These are phyloP conservation scores for Turritopsis dohrnii DNA, from an alignment of 30 jellyfish, hydroid and myxozoan species.

Conservation along the genomic window DNA sequence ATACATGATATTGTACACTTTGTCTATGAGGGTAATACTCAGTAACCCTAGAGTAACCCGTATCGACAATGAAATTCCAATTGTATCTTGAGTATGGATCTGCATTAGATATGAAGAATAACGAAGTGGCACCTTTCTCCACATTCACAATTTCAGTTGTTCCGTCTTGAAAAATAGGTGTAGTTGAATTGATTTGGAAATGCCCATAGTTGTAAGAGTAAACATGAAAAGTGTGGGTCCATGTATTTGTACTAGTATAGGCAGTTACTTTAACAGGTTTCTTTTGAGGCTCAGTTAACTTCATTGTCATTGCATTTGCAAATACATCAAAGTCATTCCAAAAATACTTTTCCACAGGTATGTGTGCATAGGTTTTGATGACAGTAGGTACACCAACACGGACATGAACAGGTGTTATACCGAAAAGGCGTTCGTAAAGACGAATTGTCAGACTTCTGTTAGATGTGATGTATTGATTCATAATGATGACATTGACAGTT, in stretches of 20 bases:
- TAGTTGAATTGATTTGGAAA: neutral
- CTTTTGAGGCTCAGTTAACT: neutral
- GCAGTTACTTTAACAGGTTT: neutral
- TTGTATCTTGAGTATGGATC: neutral
- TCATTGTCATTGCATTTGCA: neutral
- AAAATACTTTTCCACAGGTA: neutral
- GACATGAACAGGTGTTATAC: neutral
- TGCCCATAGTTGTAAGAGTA: neutral
- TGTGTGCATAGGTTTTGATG: neutral
- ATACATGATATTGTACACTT: neutral
- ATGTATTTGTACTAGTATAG: neutral
- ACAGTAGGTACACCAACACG: neutral
- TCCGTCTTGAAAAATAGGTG: neutral
- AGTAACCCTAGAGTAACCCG: neutral
- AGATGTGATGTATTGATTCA: neutral
- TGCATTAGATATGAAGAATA: neutral
- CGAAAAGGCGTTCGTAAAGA: neutral
- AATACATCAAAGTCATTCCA: neutral
- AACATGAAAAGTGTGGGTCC: neutral
- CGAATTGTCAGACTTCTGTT: neutral
- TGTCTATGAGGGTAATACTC: neutral
- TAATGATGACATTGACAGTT: neutral
- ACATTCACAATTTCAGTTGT: neutral
- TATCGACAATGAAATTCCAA: neutral
- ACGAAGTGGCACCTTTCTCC: neutral